Conservation (phyloP, 2,797 vertebrate species). For the Notamacropus eugenii region DNA sequence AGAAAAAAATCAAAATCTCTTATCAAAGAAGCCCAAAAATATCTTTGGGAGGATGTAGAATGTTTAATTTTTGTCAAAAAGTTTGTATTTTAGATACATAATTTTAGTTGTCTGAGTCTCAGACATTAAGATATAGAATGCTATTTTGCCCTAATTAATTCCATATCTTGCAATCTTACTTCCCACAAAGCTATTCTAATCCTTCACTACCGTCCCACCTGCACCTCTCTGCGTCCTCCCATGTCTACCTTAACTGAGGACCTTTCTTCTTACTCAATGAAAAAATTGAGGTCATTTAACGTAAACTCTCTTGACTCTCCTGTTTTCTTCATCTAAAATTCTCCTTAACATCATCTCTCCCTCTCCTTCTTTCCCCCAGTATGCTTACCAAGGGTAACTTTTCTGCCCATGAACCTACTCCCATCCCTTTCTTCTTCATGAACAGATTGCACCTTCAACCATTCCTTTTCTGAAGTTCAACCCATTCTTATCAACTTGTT, state of each 20-base stretch:
- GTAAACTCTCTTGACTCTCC: background rate
- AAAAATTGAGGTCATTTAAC: background rate
- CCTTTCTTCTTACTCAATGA: background rate
- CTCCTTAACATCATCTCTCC: background rate
- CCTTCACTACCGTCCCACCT: background rate
- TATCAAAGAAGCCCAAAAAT: background rate
- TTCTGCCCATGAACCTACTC: background rate
- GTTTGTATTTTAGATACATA: background rate
- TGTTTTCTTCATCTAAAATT: background rate
- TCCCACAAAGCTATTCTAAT: background rate
- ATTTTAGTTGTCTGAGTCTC: background rate
- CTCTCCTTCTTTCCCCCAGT: background rate
- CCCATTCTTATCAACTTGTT: background rate
- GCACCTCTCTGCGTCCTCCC: too few relatives aligned
- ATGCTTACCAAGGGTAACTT: background rate
- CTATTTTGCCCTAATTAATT: background rate
- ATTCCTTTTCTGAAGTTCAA: background rate
- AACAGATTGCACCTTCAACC: background rate
- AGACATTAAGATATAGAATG: background rate
- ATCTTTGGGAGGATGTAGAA: background rate
- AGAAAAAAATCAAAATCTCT: background rate
- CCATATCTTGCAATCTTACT: background rate
- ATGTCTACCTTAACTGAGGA: background rate
- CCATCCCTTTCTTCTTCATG: background rate
- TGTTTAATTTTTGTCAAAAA: background rate